These are phyloP conservation scores for Rafetus swinhoei DNA, from an alignment of 2,113 vertebrate species.

Conservation along the genomic window DNA sequence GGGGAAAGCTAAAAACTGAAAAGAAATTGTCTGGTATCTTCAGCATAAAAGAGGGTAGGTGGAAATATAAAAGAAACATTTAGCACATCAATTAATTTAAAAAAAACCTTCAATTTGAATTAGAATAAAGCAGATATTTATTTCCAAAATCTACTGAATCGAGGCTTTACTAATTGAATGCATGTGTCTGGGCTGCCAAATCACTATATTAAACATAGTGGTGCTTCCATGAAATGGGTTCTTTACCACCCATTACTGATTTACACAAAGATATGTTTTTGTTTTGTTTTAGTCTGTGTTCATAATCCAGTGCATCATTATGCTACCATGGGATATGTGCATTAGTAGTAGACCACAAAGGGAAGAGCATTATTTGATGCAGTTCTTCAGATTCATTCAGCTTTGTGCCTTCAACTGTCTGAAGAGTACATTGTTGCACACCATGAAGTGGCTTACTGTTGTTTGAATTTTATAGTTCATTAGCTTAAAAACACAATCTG, in stretches of 20 bases:
- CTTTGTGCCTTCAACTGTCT: background rate
- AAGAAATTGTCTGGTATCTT: background rate
- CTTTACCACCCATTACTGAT: background rate
- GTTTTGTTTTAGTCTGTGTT: background rate
- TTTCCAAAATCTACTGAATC: background rate
- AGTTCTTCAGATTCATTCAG: background rate
- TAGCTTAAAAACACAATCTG: background rate
- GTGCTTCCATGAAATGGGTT: background rate
- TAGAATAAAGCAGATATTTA: background rate
- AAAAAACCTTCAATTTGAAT: background rate
- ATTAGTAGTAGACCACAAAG: background rate
- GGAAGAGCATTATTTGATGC: background rate
- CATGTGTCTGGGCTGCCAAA: background rate
- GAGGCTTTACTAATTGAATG: background rate
- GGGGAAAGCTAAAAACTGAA: background rate
- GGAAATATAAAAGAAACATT: background rate
- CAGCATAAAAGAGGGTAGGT: background rate
- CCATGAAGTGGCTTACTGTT: background rate
- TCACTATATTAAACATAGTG: background rate
- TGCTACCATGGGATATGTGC: background rate
- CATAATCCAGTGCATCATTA: background rate
- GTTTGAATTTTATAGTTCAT: background rate
- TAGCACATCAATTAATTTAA: rapidly evolving
- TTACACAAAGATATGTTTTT: background rate
- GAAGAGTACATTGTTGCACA: background rate